Base-by-base conservation (phyloP, 2,888 invertebrate species). In the Drosophila niveifrons region DNA sequence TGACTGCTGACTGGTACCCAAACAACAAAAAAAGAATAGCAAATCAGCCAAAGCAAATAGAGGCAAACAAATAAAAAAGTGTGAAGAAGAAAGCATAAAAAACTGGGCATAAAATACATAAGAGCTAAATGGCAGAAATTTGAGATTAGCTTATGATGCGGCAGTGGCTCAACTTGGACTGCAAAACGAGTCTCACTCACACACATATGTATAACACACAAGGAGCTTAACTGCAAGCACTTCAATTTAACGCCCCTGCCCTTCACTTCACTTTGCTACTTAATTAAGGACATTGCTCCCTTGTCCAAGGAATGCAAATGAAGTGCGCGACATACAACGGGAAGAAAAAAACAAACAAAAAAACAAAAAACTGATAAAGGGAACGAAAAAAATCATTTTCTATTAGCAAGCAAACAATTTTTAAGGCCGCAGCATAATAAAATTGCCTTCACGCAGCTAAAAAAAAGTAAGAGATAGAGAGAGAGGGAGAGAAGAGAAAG, bases 221-320 rank as follows among this genome's bases (percentile, higher is more conserved):
- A 67, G 76, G 13, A 59, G 72, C 74, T 77, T 66, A 73, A 50
- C 39, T 39, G 59, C 53, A 47, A 23, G 8, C 50, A 7, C 18
- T 28, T 10, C 3, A 15, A 41, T 6, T 41, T 41, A 15, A 3
- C 4, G 2, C 10, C 17, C 18, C n/a, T 48, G 7, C 15, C 13
- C 2, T 18, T 17, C n/a, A 9, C n/a, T 55, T 47, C 29, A 15
- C 66, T 67, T 62, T 71, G 63, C 80, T 80, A 80, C 80, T 83
- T 88, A 88, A 83, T 83, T 83, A 83, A 80, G 88, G 61, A 72
- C 82, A 87, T 81, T 84, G 88, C 76, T 87, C 87, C 87, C 82
- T 51, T 62, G 79, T 56, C 70, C 71, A 50, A 62, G 61, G 67
- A 72, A 83, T 88, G 88, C 80, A 83, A 83, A 83, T 83, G 88